Evolutionary conservation across 2,888 invertebrate species (phyloP), one percentile per base, ranked within the genome.

Genomic region (Ichneumoninae sp.): DNA sequence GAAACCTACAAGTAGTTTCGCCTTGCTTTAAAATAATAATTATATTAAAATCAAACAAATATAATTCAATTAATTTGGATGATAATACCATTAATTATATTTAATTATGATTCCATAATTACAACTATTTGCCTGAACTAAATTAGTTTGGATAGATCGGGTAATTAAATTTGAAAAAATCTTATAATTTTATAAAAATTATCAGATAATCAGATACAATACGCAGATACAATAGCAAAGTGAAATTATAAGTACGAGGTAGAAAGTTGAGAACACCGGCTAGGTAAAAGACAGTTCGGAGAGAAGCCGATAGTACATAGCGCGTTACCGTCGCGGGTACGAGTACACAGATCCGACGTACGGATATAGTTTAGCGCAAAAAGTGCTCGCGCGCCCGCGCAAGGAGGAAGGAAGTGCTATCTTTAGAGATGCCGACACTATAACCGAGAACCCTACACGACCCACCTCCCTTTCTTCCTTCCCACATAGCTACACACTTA

Each of bases 381-480:
- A 89, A 90, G 88, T 86, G 85, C 83, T 88, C 84, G 83, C 82
- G 79, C 82, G 84, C 87, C 87, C 82, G 86, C 87, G 84, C 86
- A 86, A 88, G 87, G 84, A 90, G 90, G 90, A 91, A 92, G 91
- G 89, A 91, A 91, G 90, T 90, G 90, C 91, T 92, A 93, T 92
- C 90, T 92, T 93, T 93, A 90, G 92, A 71, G 36, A 84, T 65
- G 65, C 30, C 52, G 36, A 65, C 60, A 74, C 68, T 50, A 70
- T 19, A 75, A 44, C 65, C 62, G 62, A 72, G 62, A 62, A 54
- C 50, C 47, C 40, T 62, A 36, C 33, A 30, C 54, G 47, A 44
- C 52, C 62, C 60, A 7, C 30, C 47, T 40, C 69, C 50, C 13
- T 60, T 60, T 71, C 54, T 54, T n/a, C 50, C 30, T 19, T 52